Evolutionary conservation across 2,113 vertebrate genomes (phyloP).

Genomic region (Siniperca knerii): DNA sequence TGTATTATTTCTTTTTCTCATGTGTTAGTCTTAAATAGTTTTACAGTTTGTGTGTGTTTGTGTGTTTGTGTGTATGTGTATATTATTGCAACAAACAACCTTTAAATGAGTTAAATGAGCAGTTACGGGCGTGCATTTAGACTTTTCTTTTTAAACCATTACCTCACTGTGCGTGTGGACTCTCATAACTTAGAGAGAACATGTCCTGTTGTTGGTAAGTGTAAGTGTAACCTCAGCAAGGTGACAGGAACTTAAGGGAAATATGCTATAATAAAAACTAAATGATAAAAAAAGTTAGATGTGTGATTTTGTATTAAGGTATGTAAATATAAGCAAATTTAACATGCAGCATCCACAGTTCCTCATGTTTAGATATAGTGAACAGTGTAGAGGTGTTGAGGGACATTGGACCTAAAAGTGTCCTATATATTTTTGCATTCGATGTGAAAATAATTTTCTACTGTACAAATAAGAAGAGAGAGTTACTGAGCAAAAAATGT

Average conservation of each 20-base stretch:
- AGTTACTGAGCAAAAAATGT: neutral
- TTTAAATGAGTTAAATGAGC: slow-evolving; percentile 54
- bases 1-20: neutral
- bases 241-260: neutral
- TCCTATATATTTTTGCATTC: neutral
- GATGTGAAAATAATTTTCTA: neutral
- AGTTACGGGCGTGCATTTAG: slow-evolving; percentile 21
- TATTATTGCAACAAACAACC: slow-evolving; percentile 38
- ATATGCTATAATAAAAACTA: neutral
- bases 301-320: neutral
- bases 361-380: neutral
- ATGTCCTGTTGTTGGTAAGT: neutral
- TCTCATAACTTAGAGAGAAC: neutral
- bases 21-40: neutral
- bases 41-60: neutral
- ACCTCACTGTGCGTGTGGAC: slow-evolving; percentile 38
- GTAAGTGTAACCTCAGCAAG: neutral
- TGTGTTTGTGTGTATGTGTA: neutral
- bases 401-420: neutral
- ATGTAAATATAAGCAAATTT: neutral
- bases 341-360: neutral
- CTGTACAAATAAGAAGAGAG: neutral
- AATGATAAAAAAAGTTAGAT: neutral
- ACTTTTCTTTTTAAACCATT: slow-evolving; percentile 27
- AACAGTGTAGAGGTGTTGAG: neutral